A percentile compares a stretch with the other conserved stretches of the same genome.
These are phyloP conservation scores for Petrocephalus zakoni DNA, from an alignment of 2,113 vertebrate genomes.

Conservation along the genomic window DNA sequence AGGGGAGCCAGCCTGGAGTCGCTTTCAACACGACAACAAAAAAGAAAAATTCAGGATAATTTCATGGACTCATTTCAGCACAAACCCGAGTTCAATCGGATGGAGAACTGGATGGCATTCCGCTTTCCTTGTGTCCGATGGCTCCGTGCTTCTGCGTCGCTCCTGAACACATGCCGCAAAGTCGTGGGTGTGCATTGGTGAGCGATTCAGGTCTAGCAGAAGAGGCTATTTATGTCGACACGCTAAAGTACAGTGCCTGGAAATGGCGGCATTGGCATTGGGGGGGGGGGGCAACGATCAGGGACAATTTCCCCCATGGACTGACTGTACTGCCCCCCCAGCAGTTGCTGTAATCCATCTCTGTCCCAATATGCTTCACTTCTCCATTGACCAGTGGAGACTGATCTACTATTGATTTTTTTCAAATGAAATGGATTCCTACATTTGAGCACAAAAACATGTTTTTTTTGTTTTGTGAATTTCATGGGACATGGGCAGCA, in stretches of 20 bases:
- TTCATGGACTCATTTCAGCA: too few relatives aligned
- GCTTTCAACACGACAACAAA: not conserved
- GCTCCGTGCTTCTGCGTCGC: too few relatives aligned
- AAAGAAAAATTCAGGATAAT: not conserved
- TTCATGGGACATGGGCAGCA: not conserved
- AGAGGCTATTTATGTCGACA: not conserved
- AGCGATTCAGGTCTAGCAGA: not conserved
- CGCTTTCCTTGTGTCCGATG: not conserved
- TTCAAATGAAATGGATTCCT: slow-evolving; percentile 8
- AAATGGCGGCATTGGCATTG: not conserved
- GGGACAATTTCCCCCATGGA: not conserved
- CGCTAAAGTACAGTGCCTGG: too few relatives aligned
- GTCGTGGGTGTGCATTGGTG: not conserved
- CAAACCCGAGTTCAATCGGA: not conserved
- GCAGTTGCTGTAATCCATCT: slow-evolving; percentile 17
- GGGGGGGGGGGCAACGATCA: not conserved
- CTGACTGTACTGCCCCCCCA: not conserved
- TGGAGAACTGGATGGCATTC: not conserved
- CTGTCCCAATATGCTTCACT: slow-evolving; percentile 24
- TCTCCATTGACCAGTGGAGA: slow-evolving; percentile 20
- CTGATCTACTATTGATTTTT: slow-evolving; percentile 22
- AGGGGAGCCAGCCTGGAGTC: not conserved
- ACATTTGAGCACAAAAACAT: not conserved
- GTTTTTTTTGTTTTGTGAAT: not conserved
- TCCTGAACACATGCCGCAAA: too few relatives aligned